Evolutionary conservation across 2,797 vertebrate genomes (phyloP).

Genomic region (Mallotus villosus): DNA sequence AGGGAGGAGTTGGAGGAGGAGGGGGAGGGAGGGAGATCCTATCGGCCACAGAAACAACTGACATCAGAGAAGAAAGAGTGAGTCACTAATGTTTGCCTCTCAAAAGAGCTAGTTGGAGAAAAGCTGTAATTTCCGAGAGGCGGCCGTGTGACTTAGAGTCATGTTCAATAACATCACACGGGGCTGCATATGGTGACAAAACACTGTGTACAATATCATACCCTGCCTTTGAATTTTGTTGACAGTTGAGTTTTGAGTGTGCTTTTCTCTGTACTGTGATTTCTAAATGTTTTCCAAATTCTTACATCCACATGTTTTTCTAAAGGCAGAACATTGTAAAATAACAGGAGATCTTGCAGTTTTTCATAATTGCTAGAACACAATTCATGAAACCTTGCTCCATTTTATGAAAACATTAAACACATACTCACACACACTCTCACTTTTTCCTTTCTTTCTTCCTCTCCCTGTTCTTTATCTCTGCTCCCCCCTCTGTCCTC

Average conservation of each 20-base stretch:
- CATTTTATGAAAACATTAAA: too few relatives aligned
- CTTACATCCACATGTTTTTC: too few relatives aligned
- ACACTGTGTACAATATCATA: neutral
- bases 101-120: conserved; percentile 11
- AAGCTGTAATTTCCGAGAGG: conserved; percentile 9
- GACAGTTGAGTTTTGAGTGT: too few relatives aligned
- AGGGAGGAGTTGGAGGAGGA: neutral
- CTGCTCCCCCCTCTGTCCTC: neutral
- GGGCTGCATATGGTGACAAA: neutral
- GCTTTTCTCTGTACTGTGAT: too few relatives aligned
- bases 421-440: too few relatives aligned
- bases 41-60: conserved; percentile 12
- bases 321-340: too few relatives aligned
- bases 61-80: conserved; percentile 14
- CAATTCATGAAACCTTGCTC: too few relatives aligned
- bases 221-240: neutral
- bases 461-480: conserved; percentile 13
- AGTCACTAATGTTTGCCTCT: conserved; percentile 22
- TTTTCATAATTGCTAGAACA: too few relatives aligned
- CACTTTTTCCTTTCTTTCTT: neutral
- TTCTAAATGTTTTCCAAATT: too few relatives aligned
- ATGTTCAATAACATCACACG: neutral
- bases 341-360: too few relatives aligned
- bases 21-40: conserved; percentile 14
- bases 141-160: neutral